Evolutionary conservation across 2,113 vertebrate species (phyloP).

Genomic region (Gracilinanus agilis): DNA sequence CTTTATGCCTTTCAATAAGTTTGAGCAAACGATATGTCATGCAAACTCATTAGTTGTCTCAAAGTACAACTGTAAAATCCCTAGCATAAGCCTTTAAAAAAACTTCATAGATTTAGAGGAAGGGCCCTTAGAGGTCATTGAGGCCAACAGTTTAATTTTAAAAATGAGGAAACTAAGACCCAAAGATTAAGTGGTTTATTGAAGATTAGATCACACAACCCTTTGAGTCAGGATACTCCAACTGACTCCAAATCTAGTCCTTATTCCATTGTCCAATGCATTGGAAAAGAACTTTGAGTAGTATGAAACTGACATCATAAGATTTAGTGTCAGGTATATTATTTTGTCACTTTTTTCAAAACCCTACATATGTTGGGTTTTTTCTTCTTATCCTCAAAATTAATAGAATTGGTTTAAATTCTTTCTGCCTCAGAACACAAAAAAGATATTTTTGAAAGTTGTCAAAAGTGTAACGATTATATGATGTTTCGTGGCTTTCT

Average conservation of each 20-base stretch:
- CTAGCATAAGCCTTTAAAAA: background rate
- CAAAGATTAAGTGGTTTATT: background rate
- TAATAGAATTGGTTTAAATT: conserved; percentile 8
- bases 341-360: background rate
- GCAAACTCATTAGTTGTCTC: conserved; percentile 13
- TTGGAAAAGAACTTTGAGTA: background rate
- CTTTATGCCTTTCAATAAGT: background rate
- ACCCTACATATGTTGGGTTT: no score
- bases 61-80: background rate
- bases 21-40: background rate
- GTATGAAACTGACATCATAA: background rate
- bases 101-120: no score
- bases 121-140: no score
- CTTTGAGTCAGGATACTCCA: background rate
- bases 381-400: no score
- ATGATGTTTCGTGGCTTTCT: background rate
- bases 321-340: background rate
- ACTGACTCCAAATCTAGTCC: background rate
- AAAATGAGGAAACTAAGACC: no score
- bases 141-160: no score
- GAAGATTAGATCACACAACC: background rate
- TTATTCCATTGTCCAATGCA: background rate
- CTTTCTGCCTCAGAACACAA: conserved; percentile 21
- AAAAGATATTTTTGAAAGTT: background rate
- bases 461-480: background rate